Evolutionary conservation across 2,797 vertebrate species (phyloP).

Genomic region (Gallirallus australis): DNA sequence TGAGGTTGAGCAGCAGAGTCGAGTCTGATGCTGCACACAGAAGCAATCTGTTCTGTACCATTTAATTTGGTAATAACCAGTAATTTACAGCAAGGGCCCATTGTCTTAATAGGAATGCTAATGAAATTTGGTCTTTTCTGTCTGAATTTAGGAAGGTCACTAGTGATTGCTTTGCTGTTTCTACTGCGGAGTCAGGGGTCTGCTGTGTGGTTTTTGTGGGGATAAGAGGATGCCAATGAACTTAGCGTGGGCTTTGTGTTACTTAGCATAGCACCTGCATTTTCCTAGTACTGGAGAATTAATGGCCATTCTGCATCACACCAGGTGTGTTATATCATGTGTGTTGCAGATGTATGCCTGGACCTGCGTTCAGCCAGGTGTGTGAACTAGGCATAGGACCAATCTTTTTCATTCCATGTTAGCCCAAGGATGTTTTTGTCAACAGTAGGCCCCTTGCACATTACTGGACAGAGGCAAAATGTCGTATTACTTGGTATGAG

Average conservation of each 20-base stretch:
- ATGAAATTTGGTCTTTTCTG: slow-evolving; percentile 36
- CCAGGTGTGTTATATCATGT: background rate
- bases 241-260: background rate
- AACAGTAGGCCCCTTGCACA: fast-evolving
- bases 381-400: background rate
- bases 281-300: background rate
- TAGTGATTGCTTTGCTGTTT: background rate
- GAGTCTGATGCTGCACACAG: background rate
- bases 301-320: background rate
- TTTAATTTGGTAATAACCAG: slow-evolving; percentile 61
- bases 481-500: background rate
- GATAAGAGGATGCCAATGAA: background rate
- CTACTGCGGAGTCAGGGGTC: background rate
- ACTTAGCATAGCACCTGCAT: too few species aligned
- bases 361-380: background rate
- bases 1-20: background rate
- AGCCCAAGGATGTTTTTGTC: background rate
- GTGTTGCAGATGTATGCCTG: background rate
- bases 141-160: slow-evolving; percentile 32
- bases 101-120: slow-evolving; percentile 44
- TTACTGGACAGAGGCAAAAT: background rate
- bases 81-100: slow-evolving; percentile 41
- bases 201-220: background rate
- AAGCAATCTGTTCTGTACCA: slow-evolving; percentile 44
- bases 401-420: background rate